Conservation (phyloP, 2,888 invertebrate species). For the Calliscelio sp. region DNA sequence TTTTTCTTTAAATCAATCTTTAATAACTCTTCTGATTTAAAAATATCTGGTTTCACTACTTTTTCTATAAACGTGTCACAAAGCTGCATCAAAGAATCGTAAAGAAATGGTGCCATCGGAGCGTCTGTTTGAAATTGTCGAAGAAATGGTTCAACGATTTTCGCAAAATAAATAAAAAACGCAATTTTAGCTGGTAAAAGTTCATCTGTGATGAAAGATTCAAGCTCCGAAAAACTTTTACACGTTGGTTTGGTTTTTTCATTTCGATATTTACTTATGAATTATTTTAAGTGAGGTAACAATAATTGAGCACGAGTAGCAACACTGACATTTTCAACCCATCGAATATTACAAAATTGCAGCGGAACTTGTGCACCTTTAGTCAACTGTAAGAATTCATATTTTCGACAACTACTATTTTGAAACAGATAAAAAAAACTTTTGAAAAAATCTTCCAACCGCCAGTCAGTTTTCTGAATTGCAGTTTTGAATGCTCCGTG, state of each 20-base stretch:
- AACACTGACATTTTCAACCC: slow-evolving; percentile 36
- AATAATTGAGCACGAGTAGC: slow-evolving; percentile 41
- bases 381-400: slow-evolving; percentile 10
- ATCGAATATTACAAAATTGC: slow-evolving; percentile 40
- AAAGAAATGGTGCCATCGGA: slow-evolving; percentile 61
- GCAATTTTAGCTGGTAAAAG: slow-evolving; percentile 57
- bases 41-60: slow-evolving; percentile 14
- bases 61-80: neutral
- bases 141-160: slow-evolving; percentile 69
- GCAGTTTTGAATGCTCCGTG: slow-evolving; percentile 76
- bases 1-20: slow-evolving; percentile 11
- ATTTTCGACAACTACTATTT: slow-evolving; percentile 69
- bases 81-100: slow-evolving; percentile 28
- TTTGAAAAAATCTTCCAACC: slow-evolving; percentile 4
- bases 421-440: slow-evolving; percentile 30
- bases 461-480: neutral
- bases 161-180: slow-evolving; percentile 60
- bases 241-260: slow-evolving; percentile 39
- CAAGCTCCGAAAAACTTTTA: slow-evolving; percentile 60
- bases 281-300: slow-evolving; percentile 62
- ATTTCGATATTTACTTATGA: slow-evolving; percentile 37
- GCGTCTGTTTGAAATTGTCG: slow-evolving; percentile 66
- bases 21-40: neutral
- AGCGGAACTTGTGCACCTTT: slow-evolving; percentile 27
- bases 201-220: slow-evolving; percentile 39